Conservation (phyloP, 2,888 invertebrate species). For the Calameuta pallipes region DNA sequence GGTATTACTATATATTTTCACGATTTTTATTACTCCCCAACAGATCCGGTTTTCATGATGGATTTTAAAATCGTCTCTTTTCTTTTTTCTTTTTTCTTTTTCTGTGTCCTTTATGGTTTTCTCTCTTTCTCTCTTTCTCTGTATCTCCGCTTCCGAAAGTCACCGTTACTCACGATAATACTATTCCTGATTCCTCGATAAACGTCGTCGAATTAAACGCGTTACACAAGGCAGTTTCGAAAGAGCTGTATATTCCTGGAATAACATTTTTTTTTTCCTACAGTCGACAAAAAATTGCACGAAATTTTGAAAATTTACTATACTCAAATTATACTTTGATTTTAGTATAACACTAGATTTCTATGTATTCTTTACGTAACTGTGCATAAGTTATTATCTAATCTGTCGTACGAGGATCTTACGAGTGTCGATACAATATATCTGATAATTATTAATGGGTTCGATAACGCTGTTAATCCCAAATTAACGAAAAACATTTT, state of each 20-base stretch:
- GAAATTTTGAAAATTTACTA: background rate
- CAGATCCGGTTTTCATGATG: background rate
- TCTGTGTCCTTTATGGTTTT: background rate
- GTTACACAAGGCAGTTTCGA: too few relatives aligned
- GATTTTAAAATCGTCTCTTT: background rate
- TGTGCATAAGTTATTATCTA: background rate
- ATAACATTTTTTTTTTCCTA: too few relatives aligned
- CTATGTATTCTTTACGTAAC: background rate
- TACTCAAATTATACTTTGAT: background rate
- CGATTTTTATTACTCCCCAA: background rate
- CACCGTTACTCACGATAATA: too few relatives aligned
- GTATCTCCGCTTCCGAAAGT: background rate
- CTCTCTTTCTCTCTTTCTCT: background rate
- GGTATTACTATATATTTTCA: background rate
- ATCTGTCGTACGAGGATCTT: background rate
- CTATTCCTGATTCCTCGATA: too few relatives aligned
- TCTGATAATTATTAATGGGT: background rate
- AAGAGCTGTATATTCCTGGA: too few relatives aligned
- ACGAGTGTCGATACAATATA: background rate
- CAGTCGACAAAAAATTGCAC: too few relatives aligned
- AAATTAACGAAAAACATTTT: background rate
- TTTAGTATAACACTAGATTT: background rate
- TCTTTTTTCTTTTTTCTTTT: background rate
- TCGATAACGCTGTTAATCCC: background rate
- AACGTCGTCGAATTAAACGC: too few relatives aligned